Evolutionary conservation across 37 sponge, comb jelly and placozoan genomes (phyloP).

Genomic region (Mnemiopsis leidyi): DNA sequence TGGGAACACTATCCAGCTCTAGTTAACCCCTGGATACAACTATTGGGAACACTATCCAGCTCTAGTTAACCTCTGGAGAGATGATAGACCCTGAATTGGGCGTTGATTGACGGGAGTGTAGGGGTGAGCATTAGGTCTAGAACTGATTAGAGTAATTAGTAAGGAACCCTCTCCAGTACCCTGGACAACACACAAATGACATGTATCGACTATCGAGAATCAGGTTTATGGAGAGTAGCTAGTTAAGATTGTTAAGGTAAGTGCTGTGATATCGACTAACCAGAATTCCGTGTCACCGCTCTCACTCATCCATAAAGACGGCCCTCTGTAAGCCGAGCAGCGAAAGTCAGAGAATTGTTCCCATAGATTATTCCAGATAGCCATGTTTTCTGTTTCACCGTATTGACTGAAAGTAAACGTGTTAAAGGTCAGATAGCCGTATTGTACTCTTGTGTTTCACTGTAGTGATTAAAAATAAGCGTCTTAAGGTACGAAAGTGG

Average conservation of each 20-base stretch:
- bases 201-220: not conserved
- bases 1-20: not conserved
- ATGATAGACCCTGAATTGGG: not conserved
- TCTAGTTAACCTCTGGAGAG: not conserved
- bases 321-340: not conserved
- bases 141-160: not conserved
- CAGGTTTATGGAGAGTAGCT: not conserved
- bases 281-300: not conserved
- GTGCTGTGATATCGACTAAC: not conserved
- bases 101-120: not conserved
- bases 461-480: no score
- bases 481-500: no score
- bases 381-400: not conserved
- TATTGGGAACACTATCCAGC: not conserved
- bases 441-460: not conserved
- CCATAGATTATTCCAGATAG: not conserved
- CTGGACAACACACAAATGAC: not conserved
- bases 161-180: not conserved
- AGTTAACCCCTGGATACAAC: not conserved
- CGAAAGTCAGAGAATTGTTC: not conserved
- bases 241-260: not conserved
- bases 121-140: not conserved
- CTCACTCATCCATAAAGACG: not conserved
- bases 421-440: not conserved
- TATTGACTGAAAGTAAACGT: not conserved